phyloP scores from a whole-genome alignment of 2,888 invertebrate species.

The Drosophila neonasuta region DNA sequence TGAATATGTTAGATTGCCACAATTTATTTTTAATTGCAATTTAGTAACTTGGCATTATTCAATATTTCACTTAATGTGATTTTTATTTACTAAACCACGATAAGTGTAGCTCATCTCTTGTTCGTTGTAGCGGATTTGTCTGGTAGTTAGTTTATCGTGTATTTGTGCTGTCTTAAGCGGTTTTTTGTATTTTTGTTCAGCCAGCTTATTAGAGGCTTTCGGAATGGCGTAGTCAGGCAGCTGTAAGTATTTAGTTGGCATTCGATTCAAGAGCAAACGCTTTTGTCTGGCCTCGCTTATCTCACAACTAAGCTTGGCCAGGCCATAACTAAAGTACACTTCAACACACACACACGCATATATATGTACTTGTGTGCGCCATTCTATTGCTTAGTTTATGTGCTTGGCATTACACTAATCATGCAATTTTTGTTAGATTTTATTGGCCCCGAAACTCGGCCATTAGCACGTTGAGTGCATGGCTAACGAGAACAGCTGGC shows the following conservation, averaged over 20 bases:
- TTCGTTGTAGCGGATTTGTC: neutral
- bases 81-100: neutral
- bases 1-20: neutral
- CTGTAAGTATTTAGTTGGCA: slow-evolving; percentile 53
- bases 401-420: slow-evolving; percentile 68
- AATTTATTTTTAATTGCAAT: neutral
- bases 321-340: slow-evolving; percentile 25
- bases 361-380: neutral
- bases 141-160: slow-evolving; percentile 5
- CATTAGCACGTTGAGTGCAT: slow-evolving; percentile 71
- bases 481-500: slow-evolving; percentile 58
- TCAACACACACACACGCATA: slow-evolving; percentile 4
- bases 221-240: slow-evolving; percentile 30
- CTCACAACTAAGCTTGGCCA: slow-evolving; percentile 29
- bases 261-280: slow-evolving; percentile 37
- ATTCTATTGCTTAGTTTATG: slow-evolving; percentile 54
- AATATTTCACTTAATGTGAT: neutral
- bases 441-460: slow-evolving; percentile 49
- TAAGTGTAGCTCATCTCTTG: slow-evolving; percentile 1
- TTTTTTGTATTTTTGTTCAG: slow-evolving; percentile 37
- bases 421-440: slow-evolving; percentile 60
- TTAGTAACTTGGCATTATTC: neutral
- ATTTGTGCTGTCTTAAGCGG: slow-evolving; percentile 58
- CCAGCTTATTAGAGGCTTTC: slow-evolving; percentile 42
- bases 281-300: slow-evolving; percentile 15